These are phyloP conservation scores for Anarhynchus alexandrinus DNA, from an alignment of 2,113 vertebrate genomes.

Conservation along the genomic window DNA sequence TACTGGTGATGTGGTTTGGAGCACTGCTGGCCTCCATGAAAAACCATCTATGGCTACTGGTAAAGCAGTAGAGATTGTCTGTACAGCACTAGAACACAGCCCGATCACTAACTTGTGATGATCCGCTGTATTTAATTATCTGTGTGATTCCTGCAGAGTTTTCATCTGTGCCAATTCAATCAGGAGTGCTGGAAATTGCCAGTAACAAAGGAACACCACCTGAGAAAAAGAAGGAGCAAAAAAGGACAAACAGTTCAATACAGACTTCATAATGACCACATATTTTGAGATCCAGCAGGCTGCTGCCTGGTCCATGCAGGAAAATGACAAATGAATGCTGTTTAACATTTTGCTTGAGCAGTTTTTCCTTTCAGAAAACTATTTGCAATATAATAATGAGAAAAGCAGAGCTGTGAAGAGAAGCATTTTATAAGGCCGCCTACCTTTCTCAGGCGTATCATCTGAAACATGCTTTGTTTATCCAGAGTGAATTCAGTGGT, in stretches of 20 bases:
- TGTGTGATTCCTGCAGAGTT: not conserved
- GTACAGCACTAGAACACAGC: not conserved
- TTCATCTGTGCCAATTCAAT: not conserved
- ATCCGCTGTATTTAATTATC: not conserved
- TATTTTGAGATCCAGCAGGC: slow-evolving; percentile 64
- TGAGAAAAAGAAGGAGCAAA: not conserved
- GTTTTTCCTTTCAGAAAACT: slow-evolving; percentile 75
- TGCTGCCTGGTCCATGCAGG: slow-evolving; percentile 47
- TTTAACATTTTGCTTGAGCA: slow-evolving; percentile 76
- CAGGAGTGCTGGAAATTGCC: slow-evolving; percentile 54
- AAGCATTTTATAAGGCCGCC: slow-evolving; percentile 66
- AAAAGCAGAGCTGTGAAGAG: slow-evolving; percentile 61
- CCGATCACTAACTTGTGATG: not conserved
- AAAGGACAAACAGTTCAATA: slow-evolving; percentile 60
- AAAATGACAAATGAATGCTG: slow-evolving; percentile 76
- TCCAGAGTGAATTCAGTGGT: slow-evolving; percentile 68
- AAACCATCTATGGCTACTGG: not conserved
- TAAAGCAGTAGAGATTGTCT: not conserved
- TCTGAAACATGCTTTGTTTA: slow-evolving; percentile 71
- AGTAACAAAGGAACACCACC: slow-evolving; percentile 32
- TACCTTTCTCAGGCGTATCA: slow-evolving; percentile 68
- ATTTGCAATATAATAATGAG: slow-evolving; percentile 72
- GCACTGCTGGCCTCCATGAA: not conserved
- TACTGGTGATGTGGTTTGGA: not conserved
- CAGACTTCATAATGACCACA: slow-evolving; percentile 61